Percentiles rank a stretch among this genome's conserved stretches.
phyloP scores from a whole-genome alignment of 2,113 vertebrate species.

The Silurus meridionalis region DNA sequence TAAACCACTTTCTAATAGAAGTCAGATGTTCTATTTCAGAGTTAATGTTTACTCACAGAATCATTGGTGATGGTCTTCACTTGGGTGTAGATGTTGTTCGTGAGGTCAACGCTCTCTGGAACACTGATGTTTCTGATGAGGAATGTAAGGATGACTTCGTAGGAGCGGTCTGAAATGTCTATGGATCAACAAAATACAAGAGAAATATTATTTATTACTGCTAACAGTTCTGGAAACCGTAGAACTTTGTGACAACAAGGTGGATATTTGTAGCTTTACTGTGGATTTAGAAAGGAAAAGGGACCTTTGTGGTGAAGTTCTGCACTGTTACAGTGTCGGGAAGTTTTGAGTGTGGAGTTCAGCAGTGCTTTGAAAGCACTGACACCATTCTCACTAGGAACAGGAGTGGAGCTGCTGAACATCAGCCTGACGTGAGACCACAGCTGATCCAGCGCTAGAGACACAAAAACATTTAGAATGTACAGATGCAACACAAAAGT shows the following conservation, averaged over 20 bases:
- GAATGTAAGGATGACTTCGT: not conserved
- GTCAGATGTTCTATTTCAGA: not conserved
- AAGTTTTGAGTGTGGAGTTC: not conserved
- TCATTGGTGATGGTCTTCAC: not conserved
- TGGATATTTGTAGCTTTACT: too few relatives aligned
- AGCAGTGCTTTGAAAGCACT: not conserved
- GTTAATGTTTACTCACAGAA: not conserved
- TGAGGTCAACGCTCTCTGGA: not conserved
- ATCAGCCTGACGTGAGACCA: slow-evolving; percentile 1
- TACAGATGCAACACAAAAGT: not conserved
- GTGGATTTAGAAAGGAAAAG: not conserved
- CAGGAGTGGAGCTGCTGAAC: slow-evolving; percentile 11
- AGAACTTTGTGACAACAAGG: too few relatives aligned
- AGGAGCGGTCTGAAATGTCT: not conserved
- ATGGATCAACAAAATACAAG: too few relatives aligned
- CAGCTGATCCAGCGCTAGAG: not conserved
- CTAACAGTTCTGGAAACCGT: too few relatives aligned
- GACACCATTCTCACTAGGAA: not conserved
- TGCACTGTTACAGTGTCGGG: not conserved
- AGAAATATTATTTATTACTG: too few relatives aligned
- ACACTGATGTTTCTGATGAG: not conserved
- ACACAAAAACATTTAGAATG: not conserved
- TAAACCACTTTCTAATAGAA: too few relatives aligned
- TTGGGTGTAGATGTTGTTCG: not conserved
- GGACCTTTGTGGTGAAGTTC: not conserved